phyloP scores from a whole-genome alignment of 2,113 vertebrate genomes.

The Hyla sarda region DNA sequence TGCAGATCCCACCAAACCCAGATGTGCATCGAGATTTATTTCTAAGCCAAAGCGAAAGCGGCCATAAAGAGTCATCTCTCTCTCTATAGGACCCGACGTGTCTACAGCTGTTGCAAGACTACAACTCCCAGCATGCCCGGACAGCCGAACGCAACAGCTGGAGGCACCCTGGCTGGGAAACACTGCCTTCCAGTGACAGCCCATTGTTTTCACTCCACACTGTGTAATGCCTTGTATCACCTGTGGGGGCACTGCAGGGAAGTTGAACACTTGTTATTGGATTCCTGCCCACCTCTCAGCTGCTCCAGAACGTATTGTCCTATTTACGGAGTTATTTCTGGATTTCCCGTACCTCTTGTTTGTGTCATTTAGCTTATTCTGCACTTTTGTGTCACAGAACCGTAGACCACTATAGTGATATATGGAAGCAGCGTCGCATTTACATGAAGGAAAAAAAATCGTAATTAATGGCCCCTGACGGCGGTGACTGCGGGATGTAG shows the following conservation, averaged over 20 bases:
- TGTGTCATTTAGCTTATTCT: background rate
- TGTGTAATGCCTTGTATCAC: background rate
- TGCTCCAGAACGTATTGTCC: background rate
- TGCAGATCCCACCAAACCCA: too few relatives aligned
- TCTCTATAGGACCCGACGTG: too few relatives aligned
- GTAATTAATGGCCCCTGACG: conserved; percentile 11
- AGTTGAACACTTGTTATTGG: too few relatives aligned
- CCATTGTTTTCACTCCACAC: background rate
- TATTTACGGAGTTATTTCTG: background rate
- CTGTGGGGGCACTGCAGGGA: background rate
- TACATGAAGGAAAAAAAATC: background rate
- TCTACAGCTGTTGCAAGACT: too few relatives aligned
- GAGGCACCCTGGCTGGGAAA: too few relatives aligned
- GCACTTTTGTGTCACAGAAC: background rate
- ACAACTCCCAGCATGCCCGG: too few relatives aligned
- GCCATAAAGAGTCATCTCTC: too few relatives aligned
- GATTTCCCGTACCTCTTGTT: background rate
- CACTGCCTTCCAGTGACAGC: too few relatives aligned
- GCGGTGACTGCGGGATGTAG: background rate
- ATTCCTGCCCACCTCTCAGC: background rate
- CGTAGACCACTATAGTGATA: background rate
- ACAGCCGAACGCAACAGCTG: too few relatives aligned
- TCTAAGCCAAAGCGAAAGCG: too few relatives aligned
- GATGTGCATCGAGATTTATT: too few relatives aligned
- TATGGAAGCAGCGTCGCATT: background rate